A percentile compares a stretch with the other conserved stretches of the same genome.
phyloP scores from a whole-genome alignment of 1,140 invertebrate genomes.

The Drosophila kurseongensis region DNA sequence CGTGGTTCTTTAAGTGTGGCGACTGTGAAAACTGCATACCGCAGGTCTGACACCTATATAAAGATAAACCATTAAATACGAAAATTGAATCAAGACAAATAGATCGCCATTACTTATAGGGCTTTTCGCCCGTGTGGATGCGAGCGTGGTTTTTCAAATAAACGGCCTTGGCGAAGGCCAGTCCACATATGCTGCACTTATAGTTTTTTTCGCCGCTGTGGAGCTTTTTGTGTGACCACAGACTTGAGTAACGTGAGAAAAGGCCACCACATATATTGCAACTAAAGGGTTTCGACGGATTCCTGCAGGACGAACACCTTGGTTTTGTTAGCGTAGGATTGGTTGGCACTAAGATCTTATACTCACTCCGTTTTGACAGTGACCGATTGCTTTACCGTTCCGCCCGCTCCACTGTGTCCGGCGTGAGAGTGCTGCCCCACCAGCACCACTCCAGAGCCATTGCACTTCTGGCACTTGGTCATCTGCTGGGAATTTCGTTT shows the following conservation, averaged over 20 bases:
- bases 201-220: constrained; percentile 95
- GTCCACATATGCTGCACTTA: constrained; percentile 96
- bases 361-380: constrained; percentile 81
- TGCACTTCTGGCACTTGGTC: constrained; percentile 94
- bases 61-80: background rate
- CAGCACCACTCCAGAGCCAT: constrained; percentile 93
- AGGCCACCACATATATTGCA: constrained; percentile 94
- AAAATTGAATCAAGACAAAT: background rate
- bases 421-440: constrained; percentile 86
- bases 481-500: constrained; percentile 92
- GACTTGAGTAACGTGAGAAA: constrained; percentile 92
- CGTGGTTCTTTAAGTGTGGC: constrained; percentile 96
- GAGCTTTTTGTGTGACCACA: constrained; percentile 94
- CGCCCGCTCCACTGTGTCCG: constrained; percentile 44
- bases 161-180: constrained; percentile 96
- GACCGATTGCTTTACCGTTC: constrained; percentile 59
- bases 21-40: constrained; percentile 95
- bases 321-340: constrained; percentile 36
- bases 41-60: constrained; percentile 90
- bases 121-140: constrained; percentile 93
- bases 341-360: constrained; percentile 10
- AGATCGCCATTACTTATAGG: constrained; percentile 88
- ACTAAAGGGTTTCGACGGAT: constrained; percentile 90
- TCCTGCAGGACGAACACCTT: constrained; percentile 53
- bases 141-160: constrained; percentile 96